Evolutionary conservation across 1,140 invertebrate species (phyloP).

Genomic region (Idris sp.): DNA sequence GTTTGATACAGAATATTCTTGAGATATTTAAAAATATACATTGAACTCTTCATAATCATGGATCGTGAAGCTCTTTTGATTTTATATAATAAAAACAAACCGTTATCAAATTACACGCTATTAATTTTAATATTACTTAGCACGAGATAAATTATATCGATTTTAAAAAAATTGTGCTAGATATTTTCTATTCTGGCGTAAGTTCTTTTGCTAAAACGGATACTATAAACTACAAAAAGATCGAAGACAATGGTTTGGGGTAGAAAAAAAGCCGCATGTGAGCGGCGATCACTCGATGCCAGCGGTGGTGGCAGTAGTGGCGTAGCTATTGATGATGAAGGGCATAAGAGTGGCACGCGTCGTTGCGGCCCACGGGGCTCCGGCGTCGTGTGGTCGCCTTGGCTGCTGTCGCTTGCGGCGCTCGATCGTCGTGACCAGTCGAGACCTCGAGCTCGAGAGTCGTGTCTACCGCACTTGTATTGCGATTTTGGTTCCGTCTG

Average conservation of each 20-base stretch:
- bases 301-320: constrained; percentile 15
- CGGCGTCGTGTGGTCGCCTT: constrained; percentile 55
- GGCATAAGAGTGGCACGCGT: constrained; percentile 58
- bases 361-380: constrained; percentile 52
- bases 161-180: too few species aligned
- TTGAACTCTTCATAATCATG: too few species aligned
- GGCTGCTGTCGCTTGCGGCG: constrained; percentile 41
- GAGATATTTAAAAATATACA: too few species aligned
- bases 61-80: too few species aligned
- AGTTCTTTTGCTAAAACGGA: neutral
- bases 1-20: too few species aligned
- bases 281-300: constrained; percentile 30
- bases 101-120: too few species aligned
- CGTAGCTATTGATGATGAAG: constrained; percentile 52
- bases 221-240: constrained; percentile 7
- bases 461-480: constrained; percentile 31
- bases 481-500: constrained; percentile 16
- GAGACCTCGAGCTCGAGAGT: constrained; percentile 42
- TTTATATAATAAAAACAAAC: too few species aligned
- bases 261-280: constrained; percentile 27
- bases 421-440: constrained; percentile 49
- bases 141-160: too few species aligned
- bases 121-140: too few species aligned
- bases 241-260: constrained; percentile 26
- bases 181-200: too few species aligned